These are phyloP conservation scores for Epirrita christyi DNA, from an alignment of 2,888 invertebrate genomes.

Conservation along the genomic window DNA sequence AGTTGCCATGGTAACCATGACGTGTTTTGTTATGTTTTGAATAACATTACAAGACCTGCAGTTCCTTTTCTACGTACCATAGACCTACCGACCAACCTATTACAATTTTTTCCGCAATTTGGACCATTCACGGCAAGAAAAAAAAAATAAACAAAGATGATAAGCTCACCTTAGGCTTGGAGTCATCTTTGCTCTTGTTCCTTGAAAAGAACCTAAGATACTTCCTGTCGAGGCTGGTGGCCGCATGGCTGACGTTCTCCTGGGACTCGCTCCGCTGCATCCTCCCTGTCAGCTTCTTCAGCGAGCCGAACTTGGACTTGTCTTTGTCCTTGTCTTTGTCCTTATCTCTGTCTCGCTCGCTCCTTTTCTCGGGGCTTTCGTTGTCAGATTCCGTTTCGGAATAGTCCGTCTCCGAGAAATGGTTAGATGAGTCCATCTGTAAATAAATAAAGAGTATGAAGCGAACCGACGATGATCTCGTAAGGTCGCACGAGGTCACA, in stretches of 20 bases:
- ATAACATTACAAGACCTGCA: too few species aligned
- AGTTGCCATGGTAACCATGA: too few species aligned
- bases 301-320: constrained; percentile 55
- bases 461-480: too few species aligned
- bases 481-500: too few species aligned
- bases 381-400: constrained; percentile 79
- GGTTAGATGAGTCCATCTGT: constrained; percentile 66
- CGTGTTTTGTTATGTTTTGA: too few species aligned
- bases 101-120: too few species aligned
- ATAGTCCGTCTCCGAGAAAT: constrained; percentile 86
- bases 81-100: too few species aligned
- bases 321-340: constrained; percentile 61
- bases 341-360: constrained; percentile 45
- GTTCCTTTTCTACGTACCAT: too few species aligned
- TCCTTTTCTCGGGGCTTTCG: constrained; percentile 54
- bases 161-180: constrained; percentile 59
- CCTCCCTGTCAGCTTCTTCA: constrained; percentile 58
- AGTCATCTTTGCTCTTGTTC: constrained; percentile 74
- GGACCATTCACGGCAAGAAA: too few species aligned
- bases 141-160: too few species aligned
- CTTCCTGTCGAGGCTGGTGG: constrained; percentile 89
- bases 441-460: not conserved
- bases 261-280: constrained; percentile 71
- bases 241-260: constrained; percentile 72
- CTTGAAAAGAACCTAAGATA: constrained; percentile 83